Evolutionary conservation across 2,888 invertebrate genomes (phyloP), one percentile per base, ranked within the genome.

Genomic region (Nomada flava): DNA sequence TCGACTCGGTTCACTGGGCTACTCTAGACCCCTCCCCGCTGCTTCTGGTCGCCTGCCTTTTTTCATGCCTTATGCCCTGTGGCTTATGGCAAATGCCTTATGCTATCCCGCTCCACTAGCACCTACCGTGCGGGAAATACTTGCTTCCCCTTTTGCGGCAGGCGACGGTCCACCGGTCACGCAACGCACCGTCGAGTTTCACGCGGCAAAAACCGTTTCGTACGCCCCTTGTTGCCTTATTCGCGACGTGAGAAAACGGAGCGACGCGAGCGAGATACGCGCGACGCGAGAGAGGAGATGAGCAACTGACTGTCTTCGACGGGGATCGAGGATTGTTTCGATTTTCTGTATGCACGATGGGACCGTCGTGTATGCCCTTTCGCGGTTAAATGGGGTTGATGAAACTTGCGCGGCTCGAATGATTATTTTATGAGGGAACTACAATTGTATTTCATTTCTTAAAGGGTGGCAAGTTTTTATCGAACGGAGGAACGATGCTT

Each of bases 1-100:
- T 81, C 67, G 47, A 74, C 83, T 83, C 84, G 83, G 76, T 82
- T 82, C 83, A 82, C 85, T 85, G 78, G 83, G 85, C 87, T 88
- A 87, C 85, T 88, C 84, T 79, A 86, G 80, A 79, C 85, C 73
- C 70, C 63, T 77, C 29, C 67, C 79, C 71, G 59, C 65, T 67
- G 52, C 11, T 11, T 1, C 47, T 1, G 20, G 69, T 67, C 50
- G 53, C 42, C 55, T 15, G 52, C 69, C n/a, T 79, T 74, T 81
- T 71, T 72, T 77, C 63, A 80, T 79, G 73, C 84, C 79, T 86
- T 79, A 76, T 84, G 85, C 82, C 83, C 79, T 62, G 83, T 86
- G 84, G 87, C 88, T 87, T 86, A 86, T 88, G 86, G 82, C 82
- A 84, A 78, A 67, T 82, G 79, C 81, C 83, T 84, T 79, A 62